Evolutionary conservation across 2,113 vertebrate genomes (phyloP).

Genomic region (Procapra przewalskii): DNA sequence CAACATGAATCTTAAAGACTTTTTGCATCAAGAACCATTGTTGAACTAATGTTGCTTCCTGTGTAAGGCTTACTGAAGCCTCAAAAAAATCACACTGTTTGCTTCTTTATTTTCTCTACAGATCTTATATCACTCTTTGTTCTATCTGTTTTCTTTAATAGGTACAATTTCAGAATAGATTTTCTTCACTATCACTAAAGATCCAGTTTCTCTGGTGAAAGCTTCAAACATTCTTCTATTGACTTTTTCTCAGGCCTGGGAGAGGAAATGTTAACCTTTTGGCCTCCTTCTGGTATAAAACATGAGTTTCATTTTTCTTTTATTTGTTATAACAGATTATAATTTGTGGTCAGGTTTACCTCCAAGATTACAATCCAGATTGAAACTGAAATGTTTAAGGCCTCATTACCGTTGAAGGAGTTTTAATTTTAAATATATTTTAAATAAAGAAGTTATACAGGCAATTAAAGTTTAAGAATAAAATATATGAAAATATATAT

Average conservation of each 20-base stretch:
- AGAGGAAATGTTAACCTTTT: slow-evolving; percentile 68
- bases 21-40: not conserved
- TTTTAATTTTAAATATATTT: slow-evolving; percentile 7
- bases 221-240: slow-evolving; percentile 56
- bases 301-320: slow-evolving; percentile 65
- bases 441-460: not conserved
- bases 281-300: slow-evolving; percentile 29
- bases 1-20: not conserved
- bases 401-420: slow-evolving; percentile 39
- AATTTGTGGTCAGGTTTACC: not conserved
- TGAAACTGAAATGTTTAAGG: slow-evolving; percentile 36
- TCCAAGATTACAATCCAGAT: slow-evolving; percentile 53
- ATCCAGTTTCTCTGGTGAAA: slow-evolving; percentile 53
- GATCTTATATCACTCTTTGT: slow-evolving; percentile 22
- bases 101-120: slow-evolving; percentile 53
- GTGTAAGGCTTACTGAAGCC: not conserved
- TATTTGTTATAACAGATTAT: slow-evolving; percentile 51
- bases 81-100: not conserved
- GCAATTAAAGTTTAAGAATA: not conserved
- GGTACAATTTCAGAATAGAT: slow-evolving; percentile 56
- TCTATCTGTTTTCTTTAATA: slow-evolving; percentile 55
- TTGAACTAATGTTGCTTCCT: slow-evolving; percentile 3
- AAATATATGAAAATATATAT: not conserved
- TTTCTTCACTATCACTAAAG: slow-evolving; percentile 48
- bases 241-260: slow-evolving; percentile 59